phyloP scores from a whole-genome alignment of 1,140 invertebrate species.

The Helicoverpa zea region DNA sequence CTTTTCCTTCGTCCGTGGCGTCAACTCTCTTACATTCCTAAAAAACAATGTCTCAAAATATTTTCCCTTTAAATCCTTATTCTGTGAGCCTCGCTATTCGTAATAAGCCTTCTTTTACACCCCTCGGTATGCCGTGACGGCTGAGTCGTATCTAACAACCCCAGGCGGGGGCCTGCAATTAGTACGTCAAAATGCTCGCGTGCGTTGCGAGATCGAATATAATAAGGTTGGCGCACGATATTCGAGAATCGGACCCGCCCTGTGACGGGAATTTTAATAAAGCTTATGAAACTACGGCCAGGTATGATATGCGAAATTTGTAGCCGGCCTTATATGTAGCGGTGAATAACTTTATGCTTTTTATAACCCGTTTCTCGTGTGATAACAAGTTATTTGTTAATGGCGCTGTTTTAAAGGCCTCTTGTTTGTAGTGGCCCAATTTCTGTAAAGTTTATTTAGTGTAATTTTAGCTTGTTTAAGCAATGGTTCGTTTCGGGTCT shows the following conservation, averaged over 20 bases:
- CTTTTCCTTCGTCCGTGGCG: not conserved
- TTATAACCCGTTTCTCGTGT: not conserved
- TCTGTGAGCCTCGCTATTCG: conserved; percentile 23
- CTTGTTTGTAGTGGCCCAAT: not conserved
- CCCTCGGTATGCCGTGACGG: conserved; percentile 62
- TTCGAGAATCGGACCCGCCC: conserved; percentile 57
- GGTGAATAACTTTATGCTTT: conserved; percentile 17
- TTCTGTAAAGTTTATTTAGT: not conserved
- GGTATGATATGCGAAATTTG: conserved; percentile 40
- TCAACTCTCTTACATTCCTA: conserved; percentile 46
- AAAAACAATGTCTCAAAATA: conserved; percentile 54
- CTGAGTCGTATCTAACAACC: conserved; percentile 58
- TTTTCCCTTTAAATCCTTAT: conserved; percentile 51
- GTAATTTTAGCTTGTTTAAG: too few relatives aligned
- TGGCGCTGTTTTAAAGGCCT: conserved; percentile 7
- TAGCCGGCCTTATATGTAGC: conserved; percentile 39
- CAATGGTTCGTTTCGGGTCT: too few relatives aligned
- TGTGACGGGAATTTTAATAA: conserved; percentile 63
- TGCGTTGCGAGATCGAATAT: conserved; percentile 69
- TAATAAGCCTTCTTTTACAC: conserved; percentile 54
- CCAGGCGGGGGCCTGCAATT: conserved; percentile 73
- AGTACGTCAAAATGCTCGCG: conserved; percentile 69
- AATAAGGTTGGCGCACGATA: conserved; percentile 61
- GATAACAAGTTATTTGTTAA: conserved; percentile 12
- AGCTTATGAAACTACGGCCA: conserved; percentile 53